Conservation (phyloP, 2,113 vertebrate genomes). For the Lagopus leucura region DNA sequence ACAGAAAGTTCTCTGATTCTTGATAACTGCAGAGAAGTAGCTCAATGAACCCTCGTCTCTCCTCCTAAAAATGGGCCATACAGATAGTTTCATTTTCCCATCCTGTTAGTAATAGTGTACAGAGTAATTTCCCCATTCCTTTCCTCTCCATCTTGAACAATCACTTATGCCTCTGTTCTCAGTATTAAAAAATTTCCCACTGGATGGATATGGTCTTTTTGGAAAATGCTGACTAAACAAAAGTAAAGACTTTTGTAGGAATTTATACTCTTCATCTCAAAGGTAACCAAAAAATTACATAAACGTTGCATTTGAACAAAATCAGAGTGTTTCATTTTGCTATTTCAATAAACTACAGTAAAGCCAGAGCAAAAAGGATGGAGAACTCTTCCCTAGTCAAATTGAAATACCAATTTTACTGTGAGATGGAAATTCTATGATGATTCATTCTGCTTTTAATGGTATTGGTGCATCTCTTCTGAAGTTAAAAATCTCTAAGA, state of each 20-base stretch:
- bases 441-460: neutral
- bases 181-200: neutral
- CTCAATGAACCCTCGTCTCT: neutral
- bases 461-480: neutral
- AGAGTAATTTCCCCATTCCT: neutral
- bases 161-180: neutral
- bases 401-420: neutral
- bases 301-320: neutral
- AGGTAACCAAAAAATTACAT: neutral
- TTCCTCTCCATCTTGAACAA: neutral
- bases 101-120: neutral
- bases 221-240: neutral
- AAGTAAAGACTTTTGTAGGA: neutral
- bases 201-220: neutral
- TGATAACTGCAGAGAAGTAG: neutral
- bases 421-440: neutral
- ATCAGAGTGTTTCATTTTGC: neutral
- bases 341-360: neutral
- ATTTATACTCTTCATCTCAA: neutral
- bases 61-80: neutral
- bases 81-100: neutral
- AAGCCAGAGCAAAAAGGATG: neutral
- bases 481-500: neutral
- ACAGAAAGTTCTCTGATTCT: rapidly evolving
- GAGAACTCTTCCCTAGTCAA: neutral